A percentile compares a stretch with the other conserved stretches of the same genome.
Evolutionary conservation across 2,888 invertebrate genomes (phyloP).

Genomic region (Aelia acuminata): DNA sequence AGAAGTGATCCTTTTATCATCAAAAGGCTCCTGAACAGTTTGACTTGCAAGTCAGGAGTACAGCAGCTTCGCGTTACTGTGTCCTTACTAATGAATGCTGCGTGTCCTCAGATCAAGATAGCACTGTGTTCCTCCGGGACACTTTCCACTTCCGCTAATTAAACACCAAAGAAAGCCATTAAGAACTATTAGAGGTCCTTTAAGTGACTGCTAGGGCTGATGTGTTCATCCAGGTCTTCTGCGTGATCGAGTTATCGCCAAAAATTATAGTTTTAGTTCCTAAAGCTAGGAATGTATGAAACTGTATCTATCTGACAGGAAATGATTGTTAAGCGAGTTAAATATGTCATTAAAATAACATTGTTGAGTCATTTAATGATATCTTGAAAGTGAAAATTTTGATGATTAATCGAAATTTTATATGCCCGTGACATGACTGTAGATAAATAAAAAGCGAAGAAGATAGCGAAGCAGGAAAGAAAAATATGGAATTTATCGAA

Average conservation of each 20-base stretch:
- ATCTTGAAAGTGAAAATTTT: too few relatives aligned
- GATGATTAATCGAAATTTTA: too few relatives aligned
- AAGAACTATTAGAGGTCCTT: slow-evolving; percentile 30
- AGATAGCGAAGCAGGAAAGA: too few relatives aligned
- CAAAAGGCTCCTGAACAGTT: neutral
- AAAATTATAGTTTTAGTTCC: neutral
- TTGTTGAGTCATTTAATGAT: too few relatives aligned
- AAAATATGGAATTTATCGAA: too few relatives aligned
- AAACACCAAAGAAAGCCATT: slow-evolving; percentile 37
- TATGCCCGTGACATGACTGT: too few relatives aligned
- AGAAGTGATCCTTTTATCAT: neutral
- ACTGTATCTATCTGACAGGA: too few relatives aligned
- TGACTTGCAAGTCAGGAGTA: neutral
- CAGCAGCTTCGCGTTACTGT: neutral
- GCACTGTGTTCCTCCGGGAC: slow-evolving; percentile 19
- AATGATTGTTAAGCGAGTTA: too few relatives aligned
- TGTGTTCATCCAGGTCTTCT: slow-evolving; percentile 4
- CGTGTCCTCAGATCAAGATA: slow-evolving; percentile 45
- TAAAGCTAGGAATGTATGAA: neutral
- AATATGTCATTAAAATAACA: too few relatives aligned
- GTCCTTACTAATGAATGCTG: slow-evolving; percentile 43
- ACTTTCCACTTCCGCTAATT: slow-evolving; percentile 36
- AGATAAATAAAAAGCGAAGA: too few relatives aligned
- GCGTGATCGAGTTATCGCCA: neutral
- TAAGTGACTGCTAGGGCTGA: neutral